Conservation (phyloP, 2,797 vertebrate species). For the Pelodytes ibericus region DNA sequence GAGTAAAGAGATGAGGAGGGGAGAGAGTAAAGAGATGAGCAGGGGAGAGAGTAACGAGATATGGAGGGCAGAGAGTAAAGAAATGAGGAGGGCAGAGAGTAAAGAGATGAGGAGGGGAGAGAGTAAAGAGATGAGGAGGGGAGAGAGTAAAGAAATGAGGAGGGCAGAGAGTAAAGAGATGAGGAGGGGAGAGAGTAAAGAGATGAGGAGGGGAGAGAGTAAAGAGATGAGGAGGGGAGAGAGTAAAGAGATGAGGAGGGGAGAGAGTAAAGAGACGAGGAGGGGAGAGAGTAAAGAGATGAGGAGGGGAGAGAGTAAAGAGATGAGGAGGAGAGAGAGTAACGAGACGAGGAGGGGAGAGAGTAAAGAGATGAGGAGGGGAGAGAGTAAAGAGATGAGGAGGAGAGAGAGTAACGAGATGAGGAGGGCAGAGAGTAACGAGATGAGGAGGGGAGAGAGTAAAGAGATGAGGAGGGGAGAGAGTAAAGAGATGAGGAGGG, state of each 20-base stretch:
- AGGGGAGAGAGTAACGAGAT: background rate
- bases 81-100: background rate
- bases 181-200: background rate
- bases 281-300: background rate
- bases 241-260: too few relatives aligned
- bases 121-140: background rate
- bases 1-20: background rate
- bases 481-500: background rate
- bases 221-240: background rate
- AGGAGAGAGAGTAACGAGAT: background rate
- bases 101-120: background rate
- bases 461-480: background rate
- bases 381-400: background rate
- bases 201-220: background rate
- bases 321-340: background rate
- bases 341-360: background rate
- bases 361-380: background rate
- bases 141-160: background rate
- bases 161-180: background rate
- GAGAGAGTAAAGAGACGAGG: too few relatives aligned
- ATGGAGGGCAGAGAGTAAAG: background rate
- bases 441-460: background rate
- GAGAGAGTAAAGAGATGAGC: background rate
- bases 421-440: background rate
- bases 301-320: background rate